phyloP scores from a whole-genome alignment of 2,797 vertebrate genomes.

The Hyperoplus immaculatus region DNA sequence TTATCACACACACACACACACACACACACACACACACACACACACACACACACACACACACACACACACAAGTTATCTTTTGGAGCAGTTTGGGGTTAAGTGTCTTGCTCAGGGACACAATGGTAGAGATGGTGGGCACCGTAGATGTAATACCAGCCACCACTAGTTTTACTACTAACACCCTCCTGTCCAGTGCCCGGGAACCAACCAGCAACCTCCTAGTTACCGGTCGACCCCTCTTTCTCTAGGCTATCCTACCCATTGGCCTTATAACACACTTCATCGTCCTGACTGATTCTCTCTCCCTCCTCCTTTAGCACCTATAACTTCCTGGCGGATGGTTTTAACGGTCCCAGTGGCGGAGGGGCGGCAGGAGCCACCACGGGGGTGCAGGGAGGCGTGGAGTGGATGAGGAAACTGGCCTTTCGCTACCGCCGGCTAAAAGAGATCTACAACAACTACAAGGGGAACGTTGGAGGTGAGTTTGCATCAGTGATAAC shows the following conservation, averaged over 20 bases:
- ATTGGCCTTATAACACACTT: not conserved
- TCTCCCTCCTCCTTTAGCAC: conserved; percentile 81
- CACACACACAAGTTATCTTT: not conserved
- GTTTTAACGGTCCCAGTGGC: conserved; percentile 91
- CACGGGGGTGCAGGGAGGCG: conserved; percentile 92
- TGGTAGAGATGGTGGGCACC: too few relatives aligned
- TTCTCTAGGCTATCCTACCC: too few relatives aligned
- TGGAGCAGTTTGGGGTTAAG: too few relatives aligned
- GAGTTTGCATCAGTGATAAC: conserved; percentile 56
- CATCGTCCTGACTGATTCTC: not conserved
- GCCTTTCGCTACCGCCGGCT: conserved; percentile 97
- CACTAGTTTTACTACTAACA: too few relatives aligned
- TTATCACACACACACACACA: not conserved
- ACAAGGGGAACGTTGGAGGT: conserved; percentile 94
- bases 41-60: not conserved
- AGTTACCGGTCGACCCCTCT: too few relatives aligned
- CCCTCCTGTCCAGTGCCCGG: too few relatives aligned
- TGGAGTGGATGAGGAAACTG: conserved; percentile 99
- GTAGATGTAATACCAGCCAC: too few relatives aligned
- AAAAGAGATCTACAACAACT: conserved; percentile 95
- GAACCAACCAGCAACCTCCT: too few relatives aligned
- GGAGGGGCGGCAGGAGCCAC: conserved; percentile 85
- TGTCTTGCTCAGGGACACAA: too few relatives aligned
- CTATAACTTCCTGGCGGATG: conserved; percentile 95
- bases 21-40: too few relatives aligned